Conservation (phyloP, 2,113 vertebrate species). For the Caranx ignobilis region DNA sequence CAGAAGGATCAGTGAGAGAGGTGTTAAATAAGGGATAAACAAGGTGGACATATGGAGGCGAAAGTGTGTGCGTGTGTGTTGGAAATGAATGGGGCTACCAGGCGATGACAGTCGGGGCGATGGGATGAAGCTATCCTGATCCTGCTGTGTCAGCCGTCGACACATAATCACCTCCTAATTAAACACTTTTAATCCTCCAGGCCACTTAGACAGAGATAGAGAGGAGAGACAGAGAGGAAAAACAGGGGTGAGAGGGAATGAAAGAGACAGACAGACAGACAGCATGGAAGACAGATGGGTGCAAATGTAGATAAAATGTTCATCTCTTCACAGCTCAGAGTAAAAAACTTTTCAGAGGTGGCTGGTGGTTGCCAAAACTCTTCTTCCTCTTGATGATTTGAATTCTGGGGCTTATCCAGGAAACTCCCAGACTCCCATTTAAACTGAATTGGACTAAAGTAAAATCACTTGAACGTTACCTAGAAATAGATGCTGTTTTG, state of each 20-base stretch:
- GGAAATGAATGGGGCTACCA: slow-evolving; percentile 7
- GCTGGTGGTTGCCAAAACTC: not conserved
- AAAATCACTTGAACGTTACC: too few species aligned
- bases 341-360: slow-evolving; percentile 3
- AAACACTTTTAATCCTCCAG: slow-evolving; percentile 72
- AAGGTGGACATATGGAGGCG: slow-evolving; percentile 6
- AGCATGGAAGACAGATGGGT: not conserved
- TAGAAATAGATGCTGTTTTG: too few species aligned
- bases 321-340: slow-evolving; percentile 10
- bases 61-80: not conserved
- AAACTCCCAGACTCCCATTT: not conserved
- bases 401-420: slow-evolving; percentile 3
- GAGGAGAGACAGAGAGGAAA: not conserved
- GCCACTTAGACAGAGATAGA: slow-evolving; percentile 32
- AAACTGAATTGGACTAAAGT: not conserved
- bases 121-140: slow-evolving; percentile 57
- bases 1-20: not conserved
- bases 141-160: slow-evolving; percentile 62
- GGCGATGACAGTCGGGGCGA: slow-evolving; percentile 35
- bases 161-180: slow-evolving; percentile 76
- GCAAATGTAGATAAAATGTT: not conserved
- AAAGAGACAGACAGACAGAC: not conserved
- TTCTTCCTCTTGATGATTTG: not conserved
- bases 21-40: slow-evolving; percentile 25
- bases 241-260: not conserved